phyloP scores from a whole-genome alignment of 2,113 vertebrate genomes.

The Calidris pugnax region DNA sequence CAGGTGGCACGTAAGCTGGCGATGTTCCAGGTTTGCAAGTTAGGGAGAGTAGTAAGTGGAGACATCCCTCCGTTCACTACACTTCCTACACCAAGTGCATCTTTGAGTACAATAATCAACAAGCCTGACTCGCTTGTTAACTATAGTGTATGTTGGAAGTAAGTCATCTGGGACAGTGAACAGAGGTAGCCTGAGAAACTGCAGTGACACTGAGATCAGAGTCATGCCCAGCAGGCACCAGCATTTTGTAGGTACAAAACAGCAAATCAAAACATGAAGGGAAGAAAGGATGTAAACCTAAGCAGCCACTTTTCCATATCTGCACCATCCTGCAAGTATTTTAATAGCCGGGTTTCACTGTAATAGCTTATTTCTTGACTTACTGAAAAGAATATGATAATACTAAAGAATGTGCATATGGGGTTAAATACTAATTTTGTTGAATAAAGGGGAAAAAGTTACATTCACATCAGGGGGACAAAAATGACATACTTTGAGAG shows the following conservation, averaged over 20 bases:
- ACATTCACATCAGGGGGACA: background rate
- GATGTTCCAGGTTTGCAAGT: rapidly evolving
- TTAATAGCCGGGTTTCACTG: background rate
- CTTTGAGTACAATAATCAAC: background rate
- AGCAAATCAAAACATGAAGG: background rate
- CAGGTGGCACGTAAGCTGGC: rapidly evolving
- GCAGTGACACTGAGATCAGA: background rate
- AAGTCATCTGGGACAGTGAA: background rate
- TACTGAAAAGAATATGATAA: background rate
- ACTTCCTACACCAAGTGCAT: background rate
- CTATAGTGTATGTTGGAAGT: background rate
- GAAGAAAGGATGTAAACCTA: background rate
- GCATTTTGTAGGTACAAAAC: background rate
- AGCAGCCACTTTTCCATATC: background rate
- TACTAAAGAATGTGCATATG: background rate
- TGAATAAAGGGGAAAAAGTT: background rate
- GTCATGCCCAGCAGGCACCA: background rate
- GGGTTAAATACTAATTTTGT: background rate
- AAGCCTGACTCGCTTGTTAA: background rate
- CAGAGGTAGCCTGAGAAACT: background rate
- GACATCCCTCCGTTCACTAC: background rate
- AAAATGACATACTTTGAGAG: background rate
- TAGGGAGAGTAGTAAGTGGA: background rate
- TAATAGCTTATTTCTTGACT: background rate
- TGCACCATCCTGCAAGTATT: background rate